Conservation (phyloP, 2,888 invertebrate species). For the Didymodactylos carnosus region DNA sequence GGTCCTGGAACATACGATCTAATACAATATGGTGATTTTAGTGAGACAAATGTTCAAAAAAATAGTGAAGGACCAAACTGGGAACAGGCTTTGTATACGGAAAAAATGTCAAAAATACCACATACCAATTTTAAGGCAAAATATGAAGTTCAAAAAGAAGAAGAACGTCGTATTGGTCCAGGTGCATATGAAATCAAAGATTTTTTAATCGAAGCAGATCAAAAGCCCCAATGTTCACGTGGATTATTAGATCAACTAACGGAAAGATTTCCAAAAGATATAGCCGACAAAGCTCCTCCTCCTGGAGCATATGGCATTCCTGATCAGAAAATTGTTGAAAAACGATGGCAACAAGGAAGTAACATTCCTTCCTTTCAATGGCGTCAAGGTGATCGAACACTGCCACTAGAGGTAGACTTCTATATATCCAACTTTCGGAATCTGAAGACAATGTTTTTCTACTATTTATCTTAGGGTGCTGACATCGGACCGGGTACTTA, state of each 20-base stretch:
- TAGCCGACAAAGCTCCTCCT: not conserved
- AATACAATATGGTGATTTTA: constrained; percentile 6
- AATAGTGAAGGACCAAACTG: constrained; percentile 8
- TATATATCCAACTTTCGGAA: too few species aligned
- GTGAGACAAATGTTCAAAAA: not conserved
- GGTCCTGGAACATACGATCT: constrained; percentile 4
- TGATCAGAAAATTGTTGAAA: constrained; percentile 1
- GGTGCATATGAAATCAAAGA: constrained; percentile 1
- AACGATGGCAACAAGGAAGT: constrained; percentile 4
- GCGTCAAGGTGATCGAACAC: constrained; percentile 1
- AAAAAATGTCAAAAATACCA: constrained; percentile 12
- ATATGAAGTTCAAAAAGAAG: not conserved
- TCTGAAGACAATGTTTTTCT: not conserved
- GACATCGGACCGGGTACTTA: constrained; percentile 9
- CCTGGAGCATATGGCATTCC: constrained; percentile 10
- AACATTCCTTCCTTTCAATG: constrained; percentile 6
- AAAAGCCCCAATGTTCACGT: not conserved
- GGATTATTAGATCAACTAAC: constrained; percentile 9
- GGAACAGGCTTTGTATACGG: constrained; percentile 4
- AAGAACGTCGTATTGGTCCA: constrained; percentile 7
- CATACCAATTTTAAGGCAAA: not conserved
- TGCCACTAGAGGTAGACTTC: constrained; percentile 1
- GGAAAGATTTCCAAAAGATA: constrained; percentile 3
- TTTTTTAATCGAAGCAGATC: not conserved
- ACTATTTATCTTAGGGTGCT: not conserved